A percentile compares a stretch with the other conserved stretches of the same genome.
These are phyloP conservation scores for Yponomeuta sedellus DNA, from an alignment of 2,888 invertebrate genomes.

Conservation along the genomic window DNA sequence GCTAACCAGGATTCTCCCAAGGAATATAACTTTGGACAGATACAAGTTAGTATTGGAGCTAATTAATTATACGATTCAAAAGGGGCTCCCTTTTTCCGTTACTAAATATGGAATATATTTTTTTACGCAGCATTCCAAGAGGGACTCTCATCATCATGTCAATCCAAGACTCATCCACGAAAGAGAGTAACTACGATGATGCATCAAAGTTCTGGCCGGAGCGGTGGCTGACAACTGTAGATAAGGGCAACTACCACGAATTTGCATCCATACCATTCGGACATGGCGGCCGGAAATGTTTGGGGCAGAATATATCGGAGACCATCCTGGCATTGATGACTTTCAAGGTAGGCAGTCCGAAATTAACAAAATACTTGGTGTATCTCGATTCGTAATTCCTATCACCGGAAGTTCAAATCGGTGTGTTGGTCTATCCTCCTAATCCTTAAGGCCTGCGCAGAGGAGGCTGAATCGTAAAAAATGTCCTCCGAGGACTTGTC, in stretches of 20 bases:
- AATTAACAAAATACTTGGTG: too few relatives aligned
- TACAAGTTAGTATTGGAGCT: slow-evolving; percentile 61
- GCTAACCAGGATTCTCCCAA: slow-evolving; percentile 75
- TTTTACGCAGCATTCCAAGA: slow-evolving; percentile 56
- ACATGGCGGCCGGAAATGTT: slow-evolving; percentile 77
- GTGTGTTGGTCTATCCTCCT: too few relatives aligned
- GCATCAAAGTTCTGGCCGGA: slow-evolving; percentile 78
- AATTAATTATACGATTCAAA: slow-evolving; percentile 9
- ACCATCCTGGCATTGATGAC: slow-evolving; percentile 75
- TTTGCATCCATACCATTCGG: slow-evolving; percentile 81
- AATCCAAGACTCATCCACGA: slow-evolving; percentile 75
- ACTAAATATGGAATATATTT: not conserved
- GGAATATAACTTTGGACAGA: slow-evolving; percentile 77
- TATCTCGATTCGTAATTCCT: too few relatives aligned
- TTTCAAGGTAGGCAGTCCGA: slow-evolving; percentile 59
- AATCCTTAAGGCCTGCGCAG: too few relatives aligned
- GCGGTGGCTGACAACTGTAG: slow-evolving; percentile 72
- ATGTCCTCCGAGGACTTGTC: too few relatives aligned
- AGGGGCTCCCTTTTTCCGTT: too few relatives aligned
- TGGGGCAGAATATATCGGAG: slow-evolving; percentile 79
- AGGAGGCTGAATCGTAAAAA: too few relatives aligned
- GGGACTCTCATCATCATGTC: slow-evolving; percentile 81
- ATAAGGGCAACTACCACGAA: slow-evolving; percentile 53
- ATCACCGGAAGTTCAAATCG: too few relatives aligned
- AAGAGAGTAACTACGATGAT: slow-evolving; percentile 81